phyloP scores from a whole-genome alignment of 1,140 invertebrate genomes.

The Drusus annulatus region DNA sequence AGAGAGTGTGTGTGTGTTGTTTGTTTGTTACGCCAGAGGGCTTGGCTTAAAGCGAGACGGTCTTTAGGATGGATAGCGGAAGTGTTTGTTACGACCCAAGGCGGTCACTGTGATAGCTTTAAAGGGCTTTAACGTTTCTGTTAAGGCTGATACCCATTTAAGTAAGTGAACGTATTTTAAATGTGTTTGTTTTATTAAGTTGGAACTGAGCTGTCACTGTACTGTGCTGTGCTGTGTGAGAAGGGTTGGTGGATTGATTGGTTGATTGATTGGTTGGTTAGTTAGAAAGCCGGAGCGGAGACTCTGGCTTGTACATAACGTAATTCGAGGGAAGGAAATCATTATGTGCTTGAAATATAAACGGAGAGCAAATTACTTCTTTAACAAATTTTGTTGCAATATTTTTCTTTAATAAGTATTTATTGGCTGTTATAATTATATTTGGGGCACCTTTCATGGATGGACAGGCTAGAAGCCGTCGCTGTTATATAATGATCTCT shows the following conservation, averaged over 20 bases:
- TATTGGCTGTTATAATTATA: slow-evolving; percentile 59
- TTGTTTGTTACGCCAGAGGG: too few relatives aligned
- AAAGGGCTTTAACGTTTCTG: slow-evolving; percentile 52
- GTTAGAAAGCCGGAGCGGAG: background rate
- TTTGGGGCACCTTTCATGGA: slow-evolving; percentile 53
- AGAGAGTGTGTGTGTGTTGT: slow-evolving; percentile 10
- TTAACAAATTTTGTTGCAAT: slow-evolving; percentile 59
- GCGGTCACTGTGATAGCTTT: slow-evolving; percentile 58
- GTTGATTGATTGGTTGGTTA: slow-evolving; percentile 32
- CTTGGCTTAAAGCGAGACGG: slow-evolving; percentile 40
- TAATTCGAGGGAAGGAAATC: slow-evolving; percentile 48
- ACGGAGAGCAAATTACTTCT: slow-evolving; percentile 57
- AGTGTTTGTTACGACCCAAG: slow-evolving; percentile 50
- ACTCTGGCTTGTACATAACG: slow-evolving; percentile 40
- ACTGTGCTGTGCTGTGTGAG: slow-evolving; percentile 1
- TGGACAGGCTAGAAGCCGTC: slow-evolving; percentile 38
- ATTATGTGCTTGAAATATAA: slow-evolving; percentile 40
- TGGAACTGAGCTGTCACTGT: slow-evolving; percentile 46
- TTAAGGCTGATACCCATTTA: slow-evolving; percentile 56
- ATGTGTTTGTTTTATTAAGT: slow-evolving; percentile 49
- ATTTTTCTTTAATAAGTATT: slow-evolving; percentile 60
- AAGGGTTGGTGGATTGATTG: background rate
- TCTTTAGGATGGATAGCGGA: slow-evolving; percentile 44
- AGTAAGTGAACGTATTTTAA: slow-evolving; percentile 55
- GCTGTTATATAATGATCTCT: slow-evolving; percentile 52